These are phyloP conservation scores for Chionis minor DNA, from an alignment of 2,113 vertebrate species.

Conservation along the genomic window DNA sequence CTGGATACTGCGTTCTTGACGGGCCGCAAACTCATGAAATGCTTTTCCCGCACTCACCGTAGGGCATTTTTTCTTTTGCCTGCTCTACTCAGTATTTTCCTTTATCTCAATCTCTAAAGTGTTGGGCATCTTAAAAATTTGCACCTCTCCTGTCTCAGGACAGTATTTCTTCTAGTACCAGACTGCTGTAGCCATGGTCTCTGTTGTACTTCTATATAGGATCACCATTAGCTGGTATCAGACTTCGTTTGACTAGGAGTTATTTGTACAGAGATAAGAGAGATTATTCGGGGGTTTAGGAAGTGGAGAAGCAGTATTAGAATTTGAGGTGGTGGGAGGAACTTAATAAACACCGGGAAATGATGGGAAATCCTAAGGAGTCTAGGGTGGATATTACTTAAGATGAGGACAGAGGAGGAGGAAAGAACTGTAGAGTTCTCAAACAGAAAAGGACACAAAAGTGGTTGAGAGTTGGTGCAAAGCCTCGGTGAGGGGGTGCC, in stretches of 20 bases:
- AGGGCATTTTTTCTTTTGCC: neutral
- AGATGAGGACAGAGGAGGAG: neutral
- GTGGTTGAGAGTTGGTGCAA: neutral
- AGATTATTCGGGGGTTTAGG: neutral
- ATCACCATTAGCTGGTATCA: neutral
- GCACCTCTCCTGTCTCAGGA: neutral
- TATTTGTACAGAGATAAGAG: neutral
- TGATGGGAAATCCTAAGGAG: neutral
- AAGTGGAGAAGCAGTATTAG: neutral
- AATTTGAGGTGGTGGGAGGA: neutral
- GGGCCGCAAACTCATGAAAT: neutral
- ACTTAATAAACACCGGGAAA: neutral
- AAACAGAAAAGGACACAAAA: neutral
- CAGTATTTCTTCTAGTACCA: neutral
- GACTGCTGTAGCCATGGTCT: neutral
- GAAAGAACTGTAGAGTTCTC: neutral
- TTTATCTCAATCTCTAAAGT: neutral
- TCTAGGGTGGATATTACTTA: neutral
- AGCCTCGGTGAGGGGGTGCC: neutral
- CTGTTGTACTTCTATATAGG: neutral
- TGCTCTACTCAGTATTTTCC: neutral
- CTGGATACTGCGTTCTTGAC: neutral
- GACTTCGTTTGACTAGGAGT: neutral
- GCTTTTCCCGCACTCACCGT: neutral
- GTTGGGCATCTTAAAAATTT: neutral